Evolutionary conservation across 1,140 invertebrate genomes (phyloP).

Genomic region (Phenacoccus solenopsis): DNA sequence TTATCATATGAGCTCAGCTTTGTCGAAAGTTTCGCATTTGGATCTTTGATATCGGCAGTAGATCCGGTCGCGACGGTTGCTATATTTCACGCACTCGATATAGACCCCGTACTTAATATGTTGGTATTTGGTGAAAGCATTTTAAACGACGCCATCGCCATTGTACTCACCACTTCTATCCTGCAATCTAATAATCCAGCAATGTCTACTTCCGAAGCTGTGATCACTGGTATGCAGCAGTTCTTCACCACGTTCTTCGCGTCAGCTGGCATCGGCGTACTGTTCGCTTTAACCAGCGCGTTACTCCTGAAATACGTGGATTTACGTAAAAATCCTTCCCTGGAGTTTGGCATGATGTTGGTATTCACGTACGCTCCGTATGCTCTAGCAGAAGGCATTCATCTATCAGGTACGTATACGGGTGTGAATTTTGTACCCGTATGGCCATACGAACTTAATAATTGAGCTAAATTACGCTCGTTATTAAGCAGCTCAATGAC

Average conservation of each 20-base stretch:
- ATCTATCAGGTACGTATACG: slow-evolving; percentile 64
- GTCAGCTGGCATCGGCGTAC: slow-evolving; percentile 91
- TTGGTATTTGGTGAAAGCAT: slow-evolving; percentile 97
- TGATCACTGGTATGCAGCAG: slow-evolving; percentile 76
- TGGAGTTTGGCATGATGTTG: slow-evolving; percentile 97
- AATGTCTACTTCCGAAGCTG: slow-evolving; percentile 65
- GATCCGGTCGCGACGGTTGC: slow-evolving; percentile 97
- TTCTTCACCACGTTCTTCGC: slow-evolving; percentile 98
- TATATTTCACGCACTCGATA: slow-evolving; percentile 93
- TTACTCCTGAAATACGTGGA: slow-evolving; percentile 91
- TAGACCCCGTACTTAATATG: slow-evolving; percentile 94
- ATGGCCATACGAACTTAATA: background rate
- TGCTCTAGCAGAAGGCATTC: slow-evolving; percentile 91
- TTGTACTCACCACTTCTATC: slow-evolving; percentile 86
- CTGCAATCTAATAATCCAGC: slow-evolving; percentile 58
- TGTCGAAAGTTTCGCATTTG: slow-evolving; percentile 96
- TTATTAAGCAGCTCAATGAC: background rate
- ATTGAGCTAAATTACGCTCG: background rate
- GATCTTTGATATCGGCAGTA: slow-evolving; percentile 94
- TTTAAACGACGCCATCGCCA: slow-evolving; percentile 94
- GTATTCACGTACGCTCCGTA: slow-evolving; percentile 98
- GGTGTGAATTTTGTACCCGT: background rate
- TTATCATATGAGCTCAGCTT: slow-evolving; percentile 84
- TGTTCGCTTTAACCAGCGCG: slow-evolving; percentile 88
- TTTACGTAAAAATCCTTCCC: slow-evolving; percentile 89